Conservation (phyloP, 92 coral and sea anemone species). For the Pocillopora meandrina region DNA sequence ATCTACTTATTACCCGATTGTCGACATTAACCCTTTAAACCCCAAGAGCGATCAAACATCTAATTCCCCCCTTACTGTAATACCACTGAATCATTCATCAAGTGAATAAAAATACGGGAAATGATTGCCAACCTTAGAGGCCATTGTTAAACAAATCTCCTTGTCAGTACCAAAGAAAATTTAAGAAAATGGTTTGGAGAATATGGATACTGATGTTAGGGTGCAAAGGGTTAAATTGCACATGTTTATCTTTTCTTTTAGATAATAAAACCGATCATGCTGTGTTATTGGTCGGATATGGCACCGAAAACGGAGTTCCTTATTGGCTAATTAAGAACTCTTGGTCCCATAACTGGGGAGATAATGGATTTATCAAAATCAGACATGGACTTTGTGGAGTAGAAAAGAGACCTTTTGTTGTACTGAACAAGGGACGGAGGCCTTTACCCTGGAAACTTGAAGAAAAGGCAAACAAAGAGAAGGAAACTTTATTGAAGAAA, state of each 20-base stretch:
- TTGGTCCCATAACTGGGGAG: conserved; percentile 93
- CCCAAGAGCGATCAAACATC: too few relatives aligned
- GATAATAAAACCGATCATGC: conserved; percentile 96
- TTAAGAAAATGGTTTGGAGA: too few relatives aligned
- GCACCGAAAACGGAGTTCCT: conserved; percentile 74
- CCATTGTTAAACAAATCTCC: too few relatives aligned
- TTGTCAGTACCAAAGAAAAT: too few relatives aligned
- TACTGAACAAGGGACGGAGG: conserved; percentile 66
- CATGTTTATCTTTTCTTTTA: conserved; percentile 13
- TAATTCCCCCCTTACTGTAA: too few relatives aligned
- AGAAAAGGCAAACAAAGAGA: conserved; percentile 28
- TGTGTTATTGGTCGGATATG: conserved; percentile 85
- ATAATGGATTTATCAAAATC: conserved; percentile 85
- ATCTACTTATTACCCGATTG: too few relatives aligned
- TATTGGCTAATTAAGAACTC: conserved; percentile 95
- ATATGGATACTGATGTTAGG: too few relatives aligned
- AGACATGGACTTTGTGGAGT: conserved; percentile 89
- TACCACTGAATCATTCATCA: too few relatives aligned
- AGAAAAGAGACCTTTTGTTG: conserved; percentile 89
- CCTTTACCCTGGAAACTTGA: conserved; percentile 83
- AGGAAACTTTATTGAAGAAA: neutral
- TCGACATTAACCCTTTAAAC: too few relatives aligned
- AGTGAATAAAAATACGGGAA: too few relatives aligned
- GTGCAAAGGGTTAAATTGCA: too few relatives aligned
- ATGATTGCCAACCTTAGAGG: too few relatives aligned